Conservation (phyloP, 2,113 vertebrate genomes). For the Lynx canadensis region DNA sequence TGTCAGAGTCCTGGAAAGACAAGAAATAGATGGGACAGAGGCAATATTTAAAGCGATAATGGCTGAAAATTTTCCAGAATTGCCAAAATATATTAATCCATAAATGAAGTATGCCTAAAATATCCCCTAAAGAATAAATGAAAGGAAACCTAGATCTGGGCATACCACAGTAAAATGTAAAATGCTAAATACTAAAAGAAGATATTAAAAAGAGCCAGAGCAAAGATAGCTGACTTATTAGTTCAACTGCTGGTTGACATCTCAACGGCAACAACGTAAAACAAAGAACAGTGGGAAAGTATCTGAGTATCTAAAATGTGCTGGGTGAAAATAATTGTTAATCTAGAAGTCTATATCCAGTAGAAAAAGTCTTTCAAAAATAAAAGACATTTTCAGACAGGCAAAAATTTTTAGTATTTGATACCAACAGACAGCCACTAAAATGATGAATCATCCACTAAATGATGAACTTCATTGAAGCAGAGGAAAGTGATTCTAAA, state of each 20-base stretch:
- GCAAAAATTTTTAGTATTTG: not conserved
- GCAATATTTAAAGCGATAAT: not conserved
- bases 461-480: not conserved
- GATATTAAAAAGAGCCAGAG: not conserved
- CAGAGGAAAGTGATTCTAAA: not conserved
- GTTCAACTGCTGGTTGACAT: not conserved
- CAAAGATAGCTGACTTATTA: not conserved
- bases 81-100: not conserved
- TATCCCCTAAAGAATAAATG: not conserved
- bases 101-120: not conserved
- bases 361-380: not conserved
- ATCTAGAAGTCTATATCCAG: not conserved
- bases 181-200: not conserved
- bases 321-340: not conserved
- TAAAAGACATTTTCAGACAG: not conserved
- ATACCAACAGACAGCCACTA: not conserved
- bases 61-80: not conserved
- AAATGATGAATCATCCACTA: not conserved
- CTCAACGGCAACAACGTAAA: not conserved
- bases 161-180: not conserved
- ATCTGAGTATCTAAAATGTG: not conserved
- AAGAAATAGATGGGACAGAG: not conserved
- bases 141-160: not conserved
- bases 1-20: not conserved
- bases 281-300: not conserved